These are phyloP conservation scores for Tethya wilhelma DNA, from an alignment of 37 sponge, comb jelly and placozoan genomes.

Conservation along the genomic window DNA sequence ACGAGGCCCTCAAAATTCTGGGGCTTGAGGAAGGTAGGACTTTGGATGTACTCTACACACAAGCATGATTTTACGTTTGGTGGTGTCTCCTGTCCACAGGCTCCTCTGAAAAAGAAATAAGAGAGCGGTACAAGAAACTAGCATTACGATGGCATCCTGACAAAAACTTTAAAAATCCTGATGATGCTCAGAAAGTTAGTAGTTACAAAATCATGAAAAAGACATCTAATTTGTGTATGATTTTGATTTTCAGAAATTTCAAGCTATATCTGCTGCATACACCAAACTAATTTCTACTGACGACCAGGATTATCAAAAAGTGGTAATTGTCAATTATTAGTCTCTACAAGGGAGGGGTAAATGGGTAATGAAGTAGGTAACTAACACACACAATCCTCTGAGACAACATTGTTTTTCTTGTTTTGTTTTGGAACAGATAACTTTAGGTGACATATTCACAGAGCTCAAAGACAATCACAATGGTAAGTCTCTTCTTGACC, in stretches of 20 bases:
- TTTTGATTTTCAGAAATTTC: slow-evolving; percentile 46
- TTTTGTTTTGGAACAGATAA: background rate
- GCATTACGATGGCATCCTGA: slow-evolving; percentile 54
- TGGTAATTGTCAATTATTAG: too few species aligned
- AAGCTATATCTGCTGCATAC: slow-evolving; percentile 55
- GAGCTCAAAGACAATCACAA: background rate
- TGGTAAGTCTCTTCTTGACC: too few species aligned
- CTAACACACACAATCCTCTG: too few species aligned
- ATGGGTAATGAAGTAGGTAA: background rate
- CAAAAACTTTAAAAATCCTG: slow-evolving; percentile 23
- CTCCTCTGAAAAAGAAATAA: slow-evolving; percentile 19
- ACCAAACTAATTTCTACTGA: slow-evolving; percentile 13
- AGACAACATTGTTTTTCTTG: background rate
- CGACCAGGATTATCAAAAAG: slow-evolving; percentile 30
- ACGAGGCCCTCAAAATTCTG: slow-evolving; percentile 43
- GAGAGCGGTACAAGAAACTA: slow-evolving; percentile 43
- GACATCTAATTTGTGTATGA: background rate
- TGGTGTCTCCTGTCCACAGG: slow-evolving; percentile 16
- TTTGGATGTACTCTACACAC: background rate
- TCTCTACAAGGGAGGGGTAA: background rate
- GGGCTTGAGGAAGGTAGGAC: slow-evolving; percentile 57
- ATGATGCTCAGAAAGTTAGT: slow-evolving; percentile 25
- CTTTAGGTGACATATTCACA: slow-evolving; percentile 22
- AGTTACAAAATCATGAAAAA: background rate
- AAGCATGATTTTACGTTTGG: background rate